These are phyloP conservation scores for Carassius carassius DNA, from an alignment of 2,113 vertebrate genomes.

Conservation along the genomic window DNA sequence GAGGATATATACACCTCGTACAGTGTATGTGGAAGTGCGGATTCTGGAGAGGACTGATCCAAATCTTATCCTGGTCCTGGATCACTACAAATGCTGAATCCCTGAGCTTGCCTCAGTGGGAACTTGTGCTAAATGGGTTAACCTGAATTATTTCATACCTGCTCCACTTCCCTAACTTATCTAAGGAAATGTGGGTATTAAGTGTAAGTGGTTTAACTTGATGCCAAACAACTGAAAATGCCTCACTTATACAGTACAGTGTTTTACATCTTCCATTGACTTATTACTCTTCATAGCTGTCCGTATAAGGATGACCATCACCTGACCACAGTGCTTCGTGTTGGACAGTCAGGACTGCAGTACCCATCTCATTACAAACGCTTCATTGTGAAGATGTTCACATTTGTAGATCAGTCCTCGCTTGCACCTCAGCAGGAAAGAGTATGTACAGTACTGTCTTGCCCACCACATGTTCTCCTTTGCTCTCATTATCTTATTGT, in stretches of 20 bases:
- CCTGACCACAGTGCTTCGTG: slow-evolving; percentile 63
- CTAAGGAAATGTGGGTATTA: neutral
- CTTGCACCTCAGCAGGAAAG: slow-evolving; percentile 41
- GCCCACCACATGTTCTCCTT: neutral
- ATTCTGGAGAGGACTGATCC: slow-evolving; percentile 67
- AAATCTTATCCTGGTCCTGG: slow-evolving; percentile 67
- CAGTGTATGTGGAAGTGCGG: slow-evolving; percentile 67
- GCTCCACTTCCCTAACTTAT: neutral
- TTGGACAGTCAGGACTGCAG: slow-evolving; percentile 60
- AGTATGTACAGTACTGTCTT: slow-evolving; percentile 52
- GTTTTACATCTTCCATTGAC: neutral
- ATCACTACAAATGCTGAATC: slow-evolving; percentile 64
- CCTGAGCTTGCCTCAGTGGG: slow-evolving; percentile 70
- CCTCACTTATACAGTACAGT: neutral
- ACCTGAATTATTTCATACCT: neutral
- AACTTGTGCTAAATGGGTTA: slow-evolving; percentile 71
- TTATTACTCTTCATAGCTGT: slow-evolving; percentile 62
- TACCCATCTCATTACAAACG: slow-evolving; percentile 72
- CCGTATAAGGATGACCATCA: slow-evolving; percentile 71
- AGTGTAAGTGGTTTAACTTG: too few relatives aligned
- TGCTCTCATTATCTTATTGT: neutral
- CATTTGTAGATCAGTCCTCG: slow-evolving; percentile 61
- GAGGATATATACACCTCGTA: slow-evolving; percentile 67
- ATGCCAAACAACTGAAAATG: neutral
- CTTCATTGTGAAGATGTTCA: slow-evolving; percentile 72